A percentile compares a stretch with the other conserved stretches of the same genome.
Evolutionary conservation across 2,888 invertebrate species (phyloP).

Genomic region (Polia nebulosa): DNA sequence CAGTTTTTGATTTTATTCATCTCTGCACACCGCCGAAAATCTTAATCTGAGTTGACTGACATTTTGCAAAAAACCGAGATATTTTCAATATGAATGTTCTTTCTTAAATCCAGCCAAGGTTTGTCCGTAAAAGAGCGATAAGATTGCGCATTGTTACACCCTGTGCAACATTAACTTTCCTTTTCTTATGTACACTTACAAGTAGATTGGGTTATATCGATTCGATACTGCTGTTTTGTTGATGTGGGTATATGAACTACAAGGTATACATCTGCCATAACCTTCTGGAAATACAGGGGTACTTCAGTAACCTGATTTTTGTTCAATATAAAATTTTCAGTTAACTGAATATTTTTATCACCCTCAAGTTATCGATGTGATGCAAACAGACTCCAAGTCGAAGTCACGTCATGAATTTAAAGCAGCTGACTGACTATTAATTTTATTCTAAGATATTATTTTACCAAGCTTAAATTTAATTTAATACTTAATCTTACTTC

Average conservation of each 20-base stretch:
- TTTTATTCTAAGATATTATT: conserved; percentile 59
- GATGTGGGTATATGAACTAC: background rate
- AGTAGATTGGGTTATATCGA: background rate
- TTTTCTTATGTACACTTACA: background rate
- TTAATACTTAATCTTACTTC: conserved; percentile 48
- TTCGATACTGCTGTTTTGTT: conserved; percentile 1
- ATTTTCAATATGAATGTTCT: background rate
- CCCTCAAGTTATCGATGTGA: conserved; percentile 40
- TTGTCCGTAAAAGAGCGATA: background rate
- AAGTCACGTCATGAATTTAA: conserved; percentile 53
- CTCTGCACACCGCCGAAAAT: no score
- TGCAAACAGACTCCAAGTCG: conserved; percentile 25
- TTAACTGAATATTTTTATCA: conserved; percentile 26
- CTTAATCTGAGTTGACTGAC: background rate
- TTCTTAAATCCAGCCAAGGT: background rate
- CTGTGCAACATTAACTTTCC: background rate
- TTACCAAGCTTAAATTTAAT: conserved; percentile 55
- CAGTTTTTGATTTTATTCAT: background rate
- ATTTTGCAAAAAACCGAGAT: background rate
- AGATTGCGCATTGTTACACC: background rate
- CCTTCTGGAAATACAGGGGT: background rate
- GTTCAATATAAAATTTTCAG: background rate
- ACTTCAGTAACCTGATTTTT: background rate
- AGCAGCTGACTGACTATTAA: conserved; percentile 51
- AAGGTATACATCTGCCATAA: background rate